These are phyloP conservation scores for Nymphicus hollandicus DNA, from an alignment of 2,113 vertebrate species.

Conservation along the genomic window DNA sequence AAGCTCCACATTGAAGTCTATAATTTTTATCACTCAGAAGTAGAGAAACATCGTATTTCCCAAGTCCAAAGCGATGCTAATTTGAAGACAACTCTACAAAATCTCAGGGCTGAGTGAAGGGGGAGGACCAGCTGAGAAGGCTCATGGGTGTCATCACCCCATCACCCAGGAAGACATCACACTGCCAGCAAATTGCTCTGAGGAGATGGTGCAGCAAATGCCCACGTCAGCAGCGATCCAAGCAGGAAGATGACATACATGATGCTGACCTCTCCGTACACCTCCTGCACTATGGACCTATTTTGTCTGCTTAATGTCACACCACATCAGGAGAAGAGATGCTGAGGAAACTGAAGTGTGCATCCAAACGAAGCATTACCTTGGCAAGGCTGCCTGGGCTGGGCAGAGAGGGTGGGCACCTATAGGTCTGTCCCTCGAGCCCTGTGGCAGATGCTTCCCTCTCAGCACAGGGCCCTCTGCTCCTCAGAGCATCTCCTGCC, in stretches of 20 bases:
- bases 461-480: background rate
- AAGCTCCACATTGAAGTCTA: background rate
- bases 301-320: background rate
- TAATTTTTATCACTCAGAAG: background rate
- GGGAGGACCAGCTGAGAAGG: background rate
- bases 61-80: background rate
- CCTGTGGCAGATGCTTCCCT: background rate
- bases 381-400: background rate
- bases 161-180: too few relatives aligned
- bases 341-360: background rate
- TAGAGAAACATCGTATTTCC: background rate
- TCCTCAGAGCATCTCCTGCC: background rate
- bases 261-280: background rate
- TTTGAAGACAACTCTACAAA: background rate
- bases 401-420: background rate
- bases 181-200: background rate
- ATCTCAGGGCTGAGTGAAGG: background rate
- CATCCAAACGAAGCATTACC: background rate
- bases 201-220: background rate
- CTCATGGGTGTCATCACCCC: background rate
- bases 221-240: rapidly evolving
- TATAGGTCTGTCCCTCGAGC: background rate
- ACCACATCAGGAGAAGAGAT: background rate
- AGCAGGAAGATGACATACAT: rapidly evolving
- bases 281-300: background rate